Evolutionary conservation across 1,140 invertebrate genomes (phyloP).

Genomic region (Sinella curviseta): DNA sequence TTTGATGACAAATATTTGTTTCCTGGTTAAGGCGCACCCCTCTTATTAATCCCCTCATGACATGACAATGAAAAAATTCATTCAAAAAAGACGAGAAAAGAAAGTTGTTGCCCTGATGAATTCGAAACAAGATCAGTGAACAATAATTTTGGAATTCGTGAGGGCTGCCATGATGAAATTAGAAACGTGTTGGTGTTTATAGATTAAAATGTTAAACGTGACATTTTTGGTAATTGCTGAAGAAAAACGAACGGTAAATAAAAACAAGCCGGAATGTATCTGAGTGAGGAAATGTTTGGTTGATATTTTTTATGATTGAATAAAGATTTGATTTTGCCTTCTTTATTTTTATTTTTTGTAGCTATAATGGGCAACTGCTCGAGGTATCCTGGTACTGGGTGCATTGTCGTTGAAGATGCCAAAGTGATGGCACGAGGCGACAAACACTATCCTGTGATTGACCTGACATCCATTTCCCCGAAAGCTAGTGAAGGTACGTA

Average conservation of each 20-base stretch:
- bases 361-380: conserved; percentile 50
- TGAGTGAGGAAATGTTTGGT: background rate
- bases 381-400: conserved; percentile 66
- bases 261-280: background rate
- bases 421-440: conserved; percentile 74
- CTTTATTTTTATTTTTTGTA: conserved; percentile 21
- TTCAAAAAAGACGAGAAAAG: background rate
- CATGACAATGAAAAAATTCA: background rate
- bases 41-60: background rate
- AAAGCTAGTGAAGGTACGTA: conserved; percentile 46
- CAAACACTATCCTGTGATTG: conserved; percentile 49
- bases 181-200: background rate
- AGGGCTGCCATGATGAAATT: background rate
- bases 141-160: background rate
- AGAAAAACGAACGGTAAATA: background rate
- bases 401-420: conserved; percentile 84
- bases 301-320: background rate
- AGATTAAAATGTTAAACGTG: conserved; percentile 3
- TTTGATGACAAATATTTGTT: background rate
- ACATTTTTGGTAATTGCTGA: background rate
- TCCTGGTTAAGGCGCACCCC: background rate
- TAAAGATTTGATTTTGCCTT: background rate
- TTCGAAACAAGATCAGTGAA: background rate
- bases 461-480: conserved; percentile 49
- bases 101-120: background rate